A percentile compares a stretch with the other conserved stretches of the same genome.
Evolutionary conservation across 2,113 vertebrate species (phyloP).

Genomic region (Colistium nudipinnis): DNA sequence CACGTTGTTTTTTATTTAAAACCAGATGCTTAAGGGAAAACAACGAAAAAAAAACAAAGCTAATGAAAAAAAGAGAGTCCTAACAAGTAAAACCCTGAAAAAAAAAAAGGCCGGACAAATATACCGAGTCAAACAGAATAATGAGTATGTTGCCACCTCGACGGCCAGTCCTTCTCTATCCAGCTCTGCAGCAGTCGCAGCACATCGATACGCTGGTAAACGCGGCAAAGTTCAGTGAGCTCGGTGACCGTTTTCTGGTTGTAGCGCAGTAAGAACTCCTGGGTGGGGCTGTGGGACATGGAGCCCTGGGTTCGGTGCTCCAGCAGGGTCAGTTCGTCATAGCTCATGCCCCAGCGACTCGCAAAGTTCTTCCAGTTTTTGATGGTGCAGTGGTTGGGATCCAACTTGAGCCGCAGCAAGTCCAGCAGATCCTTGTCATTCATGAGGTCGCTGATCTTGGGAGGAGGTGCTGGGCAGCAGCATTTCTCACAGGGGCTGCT

Average conservation of each 20-base stretch:
- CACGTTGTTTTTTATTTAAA: not conserved
- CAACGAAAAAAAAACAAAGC: not conserved
- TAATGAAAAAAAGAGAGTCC: constrained; percentile 1
- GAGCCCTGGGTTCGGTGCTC: constrained; percentile 91
- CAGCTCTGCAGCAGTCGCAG: constrained; percentile 91
- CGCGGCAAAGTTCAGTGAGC: constrained; percentile 91
- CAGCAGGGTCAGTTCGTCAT: constrained; percentile 93
- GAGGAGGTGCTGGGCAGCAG: constrained; percentile 82
- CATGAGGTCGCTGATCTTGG: constrained; percentile 96
- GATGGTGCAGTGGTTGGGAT: constrained; percentile 93
- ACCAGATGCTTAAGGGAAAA: not conserved
- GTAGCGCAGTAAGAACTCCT: constrained; percentile 93
- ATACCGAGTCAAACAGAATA: constrained; percentile 40
- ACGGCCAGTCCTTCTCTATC: constrained; percentile 96
- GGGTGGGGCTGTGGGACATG: constrained; percentile 87
- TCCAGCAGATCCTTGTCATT: constrained; percentile 96
- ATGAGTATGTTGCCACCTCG: constrained; percentile 82
- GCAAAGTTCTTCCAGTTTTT: constrained; percentile 99
- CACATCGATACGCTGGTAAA: constrained; percentile 94
- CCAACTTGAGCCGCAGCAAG: constrained; percentile 91
- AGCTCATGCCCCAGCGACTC: constrained; percentile 98
- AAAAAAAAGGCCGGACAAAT: constrained; percentile 7
- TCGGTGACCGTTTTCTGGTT: constrained; percentile 93
- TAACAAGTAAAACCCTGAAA: constrained; percentile 12
- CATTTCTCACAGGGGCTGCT: constrained; percentile 76